Evolutionary conservation across 2,888 invertebrate genomes (phyloP).

Genomic region (Polietes domitor): DNA sequence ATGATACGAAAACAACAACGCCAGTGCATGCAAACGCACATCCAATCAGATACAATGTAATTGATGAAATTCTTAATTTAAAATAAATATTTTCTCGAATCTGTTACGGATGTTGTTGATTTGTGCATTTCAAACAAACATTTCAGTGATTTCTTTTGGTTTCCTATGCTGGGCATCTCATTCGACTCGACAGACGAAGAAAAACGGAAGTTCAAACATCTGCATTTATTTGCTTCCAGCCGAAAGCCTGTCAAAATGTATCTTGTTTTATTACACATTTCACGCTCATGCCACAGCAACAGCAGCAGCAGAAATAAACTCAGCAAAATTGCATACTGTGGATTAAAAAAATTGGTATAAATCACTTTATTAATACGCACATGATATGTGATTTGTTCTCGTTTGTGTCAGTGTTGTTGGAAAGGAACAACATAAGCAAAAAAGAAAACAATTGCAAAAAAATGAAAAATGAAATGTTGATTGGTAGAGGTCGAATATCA

Average conservation of each 20-base stretch:
- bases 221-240: conserved; percentile 55
- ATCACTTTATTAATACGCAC: conserved; percentile 57
- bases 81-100: conserved; percentile 63
- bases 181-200: not conserved
- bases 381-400: conserved; percentile 43
- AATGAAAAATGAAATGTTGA: not conserved
- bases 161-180: conserved; percentile 9
- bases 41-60: conserved; percentile 19
- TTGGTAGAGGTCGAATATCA: not conserved
- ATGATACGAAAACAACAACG: not conserved
- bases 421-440: not conserved
- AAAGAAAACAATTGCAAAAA: conserved; percentile 27
- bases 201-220: conserved; percentile 66
- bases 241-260: conserved; percentile 64
- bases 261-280: conserved; percentile 62
- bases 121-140: conserved; percentile 62
- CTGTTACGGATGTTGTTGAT: conserved; percentile 66
- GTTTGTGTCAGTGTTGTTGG: not conserved
- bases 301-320: conserved; percentile 41
- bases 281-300: conserved; percentile 4
- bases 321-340: conserved; percentile 24
- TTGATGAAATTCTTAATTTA: conserved; percentile 57
- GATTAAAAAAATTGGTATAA: conserved; percentile 45
- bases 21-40: conserved; percentile 28
- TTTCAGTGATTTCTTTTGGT: conserved; percentile 34